Base-by-base conservation (phyloP, 1,140 invertebrate genomes). In the Phymastichus coffea region DNA sequence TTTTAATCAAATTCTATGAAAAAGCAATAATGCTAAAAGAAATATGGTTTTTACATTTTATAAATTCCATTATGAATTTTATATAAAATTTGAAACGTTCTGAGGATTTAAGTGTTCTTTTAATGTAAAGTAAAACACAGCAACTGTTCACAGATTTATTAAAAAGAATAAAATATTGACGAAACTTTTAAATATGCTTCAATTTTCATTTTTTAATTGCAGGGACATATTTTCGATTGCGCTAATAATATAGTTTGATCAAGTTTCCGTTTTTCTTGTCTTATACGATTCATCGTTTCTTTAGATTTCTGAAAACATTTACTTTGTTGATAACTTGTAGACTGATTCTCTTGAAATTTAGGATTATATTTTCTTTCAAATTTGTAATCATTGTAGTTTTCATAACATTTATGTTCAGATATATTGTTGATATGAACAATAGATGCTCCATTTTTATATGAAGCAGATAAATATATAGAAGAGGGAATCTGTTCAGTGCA, bases 241-340 rank as follows among this genome's bases (percentile, higher is more conserved):
- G 7, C 64, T 43, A 30, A 68, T 28, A n/a, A 71, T 66, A n/a
- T n/a, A 26, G 48, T 65, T 30, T 54, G 60, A 48, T 70, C 67
- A 33, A 59, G 63, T 23, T 59, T 51, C 7, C 51, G 57, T 35
- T 61, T 66, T 25, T 54, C 47, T 52, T 37, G 14, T 51, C 54
- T 70, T 10, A 19, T 47, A 49, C 10, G 23, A 41, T 58, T 33
- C 30, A 38, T 25, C 37, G 12, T 23, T 40, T 28, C 20, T 17
- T 38, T 15, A 44, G 35, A 12, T 47, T 57, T 60, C 28, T 47
- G 60, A 23, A 15, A 23, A 20, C 33, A 12, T 8, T 10, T 23
- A 1, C 20, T 30, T 25, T 54, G 43, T 41, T 23, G 28, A 17
- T 12, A 62, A 35, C 35, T 61, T 10, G 37, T 33, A 30, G 23